Percentiles rank a stretch among this genome's conserved stretches.
Evolutionary conservation across 2,797 vertebrate species (phyloP).

Genomic region (Myoxocephalus aenaeus): DNA sequence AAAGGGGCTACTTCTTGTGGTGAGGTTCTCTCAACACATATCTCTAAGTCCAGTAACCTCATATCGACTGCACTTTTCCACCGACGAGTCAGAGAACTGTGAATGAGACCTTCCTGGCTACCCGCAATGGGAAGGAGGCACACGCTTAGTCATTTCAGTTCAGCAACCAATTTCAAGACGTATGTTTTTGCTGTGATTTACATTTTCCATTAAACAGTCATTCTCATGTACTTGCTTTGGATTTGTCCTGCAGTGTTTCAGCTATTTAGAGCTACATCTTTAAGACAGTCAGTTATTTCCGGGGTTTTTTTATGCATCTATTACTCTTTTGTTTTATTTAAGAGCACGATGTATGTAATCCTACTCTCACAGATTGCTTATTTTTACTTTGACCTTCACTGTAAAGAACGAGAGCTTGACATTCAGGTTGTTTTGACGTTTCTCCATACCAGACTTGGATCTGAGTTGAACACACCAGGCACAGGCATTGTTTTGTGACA

Average conservation of each 20-base stretch:
- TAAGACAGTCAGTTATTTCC: neutral
- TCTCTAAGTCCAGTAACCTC: conserved; percentile 54
- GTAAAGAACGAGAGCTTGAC: neutral
- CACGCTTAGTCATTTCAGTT: conserved; percentile 18
- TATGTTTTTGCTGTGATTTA: conserved; percentile 36
- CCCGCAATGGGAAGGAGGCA: conserved; percentile 10
- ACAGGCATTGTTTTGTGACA: neutral
- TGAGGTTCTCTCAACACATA: conserved; percentile 28
- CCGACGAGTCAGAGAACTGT: conserved; percentile 36
- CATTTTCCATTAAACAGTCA: conserved; percentile 22
- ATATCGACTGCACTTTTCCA: conserved; percentile 64
- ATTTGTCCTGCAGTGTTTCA: neutral
- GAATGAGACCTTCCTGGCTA: conserved; percentile 34
- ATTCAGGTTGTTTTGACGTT: neutral
- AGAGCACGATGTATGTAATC: neutral
- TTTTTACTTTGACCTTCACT: neutral
- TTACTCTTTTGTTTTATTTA: neutral
- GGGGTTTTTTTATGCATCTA: neutral
- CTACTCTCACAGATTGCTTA: neutral
- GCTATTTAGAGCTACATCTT: neutral
- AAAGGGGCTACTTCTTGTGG: conserved; percentile 56
- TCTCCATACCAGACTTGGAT: conserved; percentile 1
- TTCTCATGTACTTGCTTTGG: conserved; percentile 5
- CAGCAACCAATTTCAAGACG: conserved; percentile 30
- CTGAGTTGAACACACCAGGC: neutral